Base-by-base conservation (phyloP, 1,140 invertebrate genomes). In the Drosophila mayri region DNA sequence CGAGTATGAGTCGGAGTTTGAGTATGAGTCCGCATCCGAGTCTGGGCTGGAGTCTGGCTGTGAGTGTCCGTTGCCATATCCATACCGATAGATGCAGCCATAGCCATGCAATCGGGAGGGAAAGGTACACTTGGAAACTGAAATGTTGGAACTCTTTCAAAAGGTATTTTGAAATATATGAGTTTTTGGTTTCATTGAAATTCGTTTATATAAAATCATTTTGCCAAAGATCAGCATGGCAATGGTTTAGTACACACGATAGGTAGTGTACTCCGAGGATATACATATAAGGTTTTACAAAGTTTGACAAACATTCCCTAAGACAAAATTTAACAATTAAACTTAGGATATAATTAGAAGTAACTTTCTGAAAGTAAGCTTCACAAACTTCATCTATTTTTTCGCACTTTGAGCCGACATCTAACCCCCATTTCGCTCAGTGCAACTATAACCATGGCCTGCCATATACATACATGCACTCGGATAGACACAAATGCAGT, bases 401-500 rank as follows among this genome's bases (percentile, higher is more conserved):
- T 25, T 14, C 7, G 0, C 7, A 16, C 14, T 25, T 12, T 47
- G 16, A 16, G 20, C 12, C 20, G 14, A 3, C 9, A 16, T 32
- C 20, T 22, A 28, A 7, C 12, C 4, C 30, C n/a, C 3, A n/a
- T 70, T 70, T 54, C 18, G 28, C 10, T 0, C 47, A 70, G 66
- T 67, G 72, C 10, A 66, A 10, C 52, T 57, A 63, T 62, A 64
- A 43, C 25, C 50, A 66, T 43, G 49, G 50, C 40, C 41, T 46
- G 60, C 52, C 61, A 40, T 18, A 57, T 63, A 74, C 73, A 57
- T 63, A 74, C 73, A 75, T 47, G 60, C 66, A 55, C 50, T 58
- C 60, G 61, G 83, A 49, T 67, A 78, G 79, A 66, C 79, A 72
- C 62, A 72, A 61, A 70, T 79, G 60, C 82, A 79, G 83, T 88